A percentile compares a stretch with the other conserved stretches of the same genome.
phyloP scores from a whole-genome alignment of 2,113 vertebrate genomes.

The Martes martes region DNA sequence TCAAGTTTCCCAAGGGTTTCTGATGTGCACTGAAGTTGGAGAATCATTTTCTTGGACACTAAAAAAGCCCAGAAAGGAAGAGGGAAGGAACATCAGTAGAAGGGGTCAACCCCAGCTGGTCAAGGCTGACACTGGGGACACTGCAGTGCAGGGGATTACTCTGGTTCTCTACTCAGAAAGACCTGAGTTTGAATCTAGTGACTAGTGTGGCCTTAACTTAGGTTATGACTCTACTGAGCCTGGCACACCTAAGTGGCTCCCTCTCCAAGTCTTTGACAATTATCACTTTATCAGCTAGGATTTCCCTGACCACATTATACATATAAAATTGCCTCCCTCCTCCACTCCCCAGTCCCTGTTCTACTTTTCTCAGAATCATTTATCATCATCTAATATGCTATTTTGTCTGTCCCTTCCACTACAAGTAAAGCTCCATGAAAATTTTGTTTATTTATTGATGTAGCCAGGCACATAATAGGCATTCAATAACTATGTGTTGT shows the following conservation, averaged over 20 bases:
- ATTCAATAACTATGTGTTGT: background rate
- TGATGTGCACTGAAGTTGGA: background rate
- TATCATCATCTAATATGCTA: background rate
- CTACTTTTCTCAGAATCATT: background rate
- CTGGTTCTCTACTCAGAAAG: background rate
- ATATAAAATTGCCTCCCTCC: background rate
- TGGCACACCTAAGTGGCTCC: background rate
- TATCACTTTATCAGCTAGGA: background rate
- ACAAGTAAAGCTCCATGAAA: background rate
- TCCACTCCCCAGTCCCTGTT: background rate
- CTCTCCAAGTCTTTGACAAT: background rate
- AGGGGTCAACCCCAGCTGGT: background rate
- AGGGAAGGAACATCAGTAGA: background rate
- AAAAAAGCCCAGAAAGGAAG: background rate
- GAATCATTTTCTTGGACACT: background rate
- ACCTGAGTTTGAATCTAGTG: background rate
- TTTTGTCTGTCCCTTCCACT: no score
- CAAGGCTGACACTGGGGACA: background rate
- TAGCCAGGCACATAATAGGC: background rate
- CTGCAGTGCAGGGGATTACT: background rate
- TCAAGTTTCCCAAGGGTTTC: background rate
- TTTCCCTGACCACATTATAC: background rate
- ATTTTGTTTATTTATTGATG: background rate
- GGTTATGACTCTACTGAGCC: background rate
- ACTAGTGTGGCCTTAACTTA: background rate